Base-by-base conservation (phyloP, 2,888 invertebrate species). In the Dichetophora obliterata region DNA sequence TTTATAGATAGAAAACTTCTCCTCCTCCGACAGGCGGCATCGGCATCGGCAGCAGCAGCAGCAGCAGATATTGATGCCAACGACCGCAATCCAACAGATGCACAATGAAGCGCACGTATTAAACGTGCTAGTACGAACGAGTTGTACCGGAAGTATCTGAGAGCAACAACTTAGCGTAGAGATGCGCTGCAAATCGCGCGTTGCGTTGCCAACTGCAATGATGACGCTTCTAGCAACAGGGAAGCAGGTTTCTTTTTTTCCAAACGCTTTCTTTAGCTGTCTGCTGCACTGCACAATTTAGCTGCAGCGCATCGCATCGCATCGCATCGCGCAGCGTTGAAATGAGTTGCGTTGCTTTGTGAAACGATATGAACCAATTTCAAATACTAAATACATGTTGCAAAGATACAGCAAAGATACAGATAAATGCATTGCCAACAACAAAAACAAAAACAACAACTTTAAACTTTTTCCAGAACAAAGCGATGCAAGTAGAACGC, bases 201-300 rank as follows among this genome's bases (percentile, higher is more conserved):
- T 22, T 70, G 75, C 82, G 85, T 84, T 85, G 87, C 87, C 22
- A 87, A 86, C 86, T 86, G 86, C 86, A 86, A 85, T 84, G 81
- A 83, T 86, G 85, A 83, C 86, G 87, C 85, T 86, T 83, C 75
- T 76, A 77, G 79, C 81, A 86, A 80, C 87, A 85, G 86, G 87
- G 80, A 81, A 85, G 79, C 86, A 86, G 86, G 78, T 79, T 82
- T 78, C 76, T 65, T 65, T 61, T 31, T 22, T 27, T 34, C 59
- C 27, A 27, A 59, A 24, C 27, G 24, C 27, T 27, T 27, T 59
- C 59, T 27, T 59, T 59, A 8, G 24, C 59, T 24, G 59, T 8
- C 34, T 27, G 5, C 68, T 50, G 22, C 34, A 66, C 24, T 48
- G 16, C 37, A 50, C 9, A 66, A 16, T 48, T 6, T 16, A 50